Evolutionary conservation across 2,797 vertebrate genomes (phyloP).

Genomic region (Thripadectes ignobilis): DNA sequence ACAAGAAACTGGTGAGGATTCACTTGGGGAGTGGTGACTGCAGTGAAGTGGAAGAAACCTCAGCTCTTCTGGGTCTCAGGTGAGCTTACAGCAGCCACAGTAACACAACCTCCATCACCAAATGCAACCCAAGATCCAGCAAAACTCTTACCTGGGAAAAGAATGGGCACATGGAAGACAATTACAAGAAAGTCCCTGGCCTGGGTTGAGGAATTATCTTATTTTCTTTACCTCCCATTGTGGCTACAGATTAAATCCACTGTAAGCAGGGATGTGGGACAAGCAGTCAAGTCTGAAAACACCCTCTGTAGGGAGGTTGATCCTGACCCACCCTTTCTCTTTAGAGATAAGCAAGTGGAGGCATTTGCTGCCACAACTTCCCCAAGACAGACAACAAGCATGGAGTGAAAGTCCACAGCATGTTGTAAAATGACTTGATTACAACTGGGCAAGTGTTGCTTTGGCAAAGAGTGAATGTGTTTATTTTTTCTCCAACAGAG

Average conservation of each 20-base stretch:
- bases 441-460: conserved; percentile 14
- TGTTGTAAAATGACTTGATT: conserved; percentile 29
- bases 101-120: not conserved
- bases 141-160: not conserved
- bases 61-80: not conserved
- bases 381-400: not conserved
- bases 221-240: not conserved
- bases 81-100: not conserved
- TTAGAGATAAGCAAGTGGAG: not conserved
- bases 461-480: conserved; percentile 35
- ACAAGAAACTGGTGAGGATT: not conserved
- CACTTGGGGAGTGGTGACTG: not conserved
- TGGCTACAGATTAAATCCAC: not conserved
- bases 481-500: conserved; percentile 10
- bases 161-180: not conserved
- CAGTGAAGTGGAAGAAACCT: not conserved
- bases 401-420: not conserved
- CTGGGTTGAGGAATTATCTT: not conserved
- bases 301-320: not conserved
- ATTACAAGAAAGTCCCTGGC: not conserved
- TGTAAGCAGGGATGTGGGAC: not conserved
- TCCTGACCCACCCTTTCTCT: not conserved
- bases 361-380: not conserved
- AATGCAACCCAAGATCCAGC: not conserved
- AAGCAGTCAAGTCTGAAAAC: not conserved